phyloP scores from a whole-genome alignment of 2,888 invertebrate species.

The Helobdella robusta region DNA sequence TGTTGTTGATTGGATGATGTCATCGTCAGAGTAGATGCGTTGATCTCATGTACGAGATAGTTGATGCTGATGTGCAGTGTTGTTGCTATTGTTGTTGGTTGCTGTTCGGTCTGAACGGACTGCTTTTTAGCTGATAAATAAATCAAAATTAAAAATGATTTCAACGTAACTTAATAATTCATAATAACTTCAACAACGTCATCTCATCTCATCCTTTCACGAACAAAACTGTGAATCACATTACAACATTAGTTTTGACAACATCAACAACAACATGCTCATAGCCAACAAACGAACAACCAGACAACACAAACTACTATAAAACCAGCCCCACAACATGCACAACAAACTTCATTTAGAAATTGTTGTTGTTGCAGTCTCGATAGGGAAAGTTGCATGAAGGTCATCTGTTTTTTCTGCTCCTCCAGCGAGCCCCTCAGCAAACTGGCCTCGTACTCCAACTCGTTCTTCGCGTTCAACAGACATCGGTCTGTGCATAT shows the following conservation, averaged over 20 bases:
- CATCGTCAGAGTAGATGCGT: no score
- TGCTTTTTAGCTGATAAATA: no score
- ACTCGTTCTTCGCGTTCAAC: conserved; percentile 75
- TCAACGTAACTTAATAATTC: no score
- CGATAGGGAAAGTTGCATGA: conserved; percentile 77
- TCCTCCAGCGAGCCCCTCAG: conserved; percentile 80
- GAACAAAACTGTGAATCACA: not conserved
- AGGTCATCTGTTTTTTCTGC: conserved; percentile 82
- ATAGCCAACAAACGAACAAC: no score
- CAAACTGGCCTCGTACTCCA: conserved; percentile 80
- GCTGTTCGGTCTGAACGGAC: no score
- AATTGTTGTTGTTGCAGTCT: conserved; percentile 77
- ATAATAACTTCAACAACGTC: not conserved
- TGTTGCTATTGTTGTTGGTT: not conserved
- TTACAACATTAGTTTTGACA: no score
- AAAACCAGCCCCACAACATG: not conserved
- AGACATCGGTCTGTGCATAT: conserved; percentile 75
- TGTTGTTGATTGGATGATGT: no score
- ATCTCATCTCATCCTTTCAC: not conserved
- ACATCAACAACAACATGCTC: no score
- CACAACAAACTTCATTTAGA: not conserved
- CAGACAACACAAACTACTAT: not conserved
- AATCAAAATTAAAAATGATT: no score
- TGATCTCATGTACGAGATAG: no score
- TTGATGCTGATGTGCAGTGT: no score